phyloP scores from a whole-genome alignment of 2,113 vertebrate genomes.

The Oreochromis niloticus region DNA sequence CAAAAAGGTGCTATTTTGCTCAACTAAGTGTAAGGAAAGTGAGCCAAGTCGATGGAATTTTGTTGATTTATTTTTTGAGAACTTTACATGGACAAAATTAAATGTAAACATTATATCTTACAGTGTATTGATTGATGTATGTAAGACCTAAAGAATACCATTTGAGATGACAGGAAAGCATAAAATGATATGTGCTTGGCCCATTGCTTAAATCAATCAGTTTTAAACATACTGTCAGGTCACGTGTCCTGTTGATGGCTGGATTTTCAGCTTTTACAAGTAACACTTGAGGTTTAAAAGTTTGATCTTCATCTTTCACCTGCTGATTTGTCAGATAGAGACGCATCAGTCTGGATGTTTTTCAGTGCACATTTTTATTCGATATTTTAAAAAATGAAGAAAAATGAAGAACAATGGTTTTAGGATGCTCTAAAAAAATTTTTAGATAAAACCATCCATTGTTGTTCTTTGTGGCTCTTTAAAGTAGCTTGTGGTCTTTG shows the following conservation, averaged over 20 bases:
- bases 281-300: neutral
- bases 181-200: neutral
- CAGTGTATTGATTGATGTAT: neutral
- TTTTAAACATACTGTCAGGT: neutral
- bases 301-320: neutral
- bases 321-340: neutral
- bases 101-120: neutral
- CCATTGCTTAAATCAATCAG: neutral
- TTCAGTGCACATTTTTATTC: neutral
- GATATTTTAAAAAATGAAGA: neutral
- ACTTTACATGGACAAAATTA: neutral
- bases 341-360: neutral
- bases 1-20: neutral
- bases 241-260: neutral
- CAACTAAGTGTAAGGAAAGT: neutral
- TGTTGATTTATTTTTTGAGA: neutral
- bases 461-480: neutral
- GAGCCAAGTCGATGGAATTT: neutral
- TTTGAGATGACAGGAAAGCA: neutral
- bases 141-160: neutral
- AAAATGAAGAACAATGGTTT: neutral
- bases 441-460: neutral
- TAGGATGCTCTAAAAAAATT: neutral
- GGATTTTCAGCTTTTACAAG: neutral
- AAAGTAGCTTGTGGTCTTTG: neutral